Evolutionary conservation across 1,140 invertebrate species (phyloP).

Genomic region (Akabosia matsudoensis): DNA sequence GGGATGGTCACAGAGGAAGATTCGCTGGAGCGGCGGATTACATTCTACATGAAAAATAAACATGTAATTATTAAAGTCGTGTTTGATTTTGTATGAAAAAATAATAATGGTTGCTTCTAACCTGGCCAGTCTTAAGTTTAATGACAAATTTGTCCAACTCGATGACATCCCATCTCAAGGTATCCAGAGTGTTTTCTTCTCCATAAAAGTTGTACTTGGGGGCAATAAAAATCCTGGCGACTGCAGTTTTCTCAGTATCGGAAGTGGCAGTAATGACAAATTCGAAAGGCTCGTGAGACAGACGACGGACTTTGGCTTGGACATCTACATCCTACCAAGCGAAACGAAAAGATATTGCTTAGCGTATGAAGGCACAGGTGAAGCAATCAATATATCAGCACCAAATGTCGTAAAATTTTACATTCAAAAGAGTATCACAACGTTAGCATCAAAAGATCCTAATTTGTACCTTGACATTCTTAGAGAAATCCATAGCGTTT

Average conservation of each 20-base stretch:
- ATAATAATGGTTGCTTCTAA: no score
- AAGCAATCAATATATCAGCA: no score
- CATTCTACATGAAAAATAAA: conserved; percentile 53
- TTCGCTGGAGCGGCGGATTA: conserved; percentile 63
- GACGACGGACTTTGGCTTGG: conserved; percentile 58
- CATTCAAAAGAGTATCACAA: no score
- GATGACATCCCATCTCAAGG: conserved; percentile 61
- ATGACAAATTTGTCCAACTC: conserved; percentile 64
- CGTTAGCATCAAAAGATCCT: not conserved
- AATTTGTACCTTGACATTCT: conserved; percentile 26
- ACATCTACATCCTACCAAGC: conserved; percentile 32
- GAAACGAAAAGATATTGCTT: conserved; percentile 1
- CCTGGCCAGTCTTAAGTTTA: conserved; percentile 39
- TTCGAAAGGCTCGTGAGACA: conserved; percentile 64
- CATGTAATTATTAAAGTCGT: not conserved
- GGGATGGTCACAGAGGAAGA: conserved; percentile 62
- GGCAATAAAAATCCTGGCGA: conserved; percentile 65
- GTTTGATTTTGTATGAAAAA: no score
- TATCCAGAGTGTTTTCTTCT: conserved; percentile 57
- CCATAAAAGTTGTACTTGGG: conserved; percentile 64
- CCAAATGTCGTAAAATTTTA: no score
- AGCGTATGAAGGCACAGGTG: no score
- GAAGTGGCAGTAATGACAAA: conserved; percentile 60
- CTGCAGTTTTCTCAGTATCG: conserved; percentile 51
- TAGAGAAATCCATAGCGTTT: conserved; percentile 57